A percentile compares a stretch with the other conserved stretches of the same genome.
These are phyloP conservation scores for Laodelphax striatellus DNA, from an alignment of 1,140 invertebrate species.

Conservation along the genomic window DNA sequence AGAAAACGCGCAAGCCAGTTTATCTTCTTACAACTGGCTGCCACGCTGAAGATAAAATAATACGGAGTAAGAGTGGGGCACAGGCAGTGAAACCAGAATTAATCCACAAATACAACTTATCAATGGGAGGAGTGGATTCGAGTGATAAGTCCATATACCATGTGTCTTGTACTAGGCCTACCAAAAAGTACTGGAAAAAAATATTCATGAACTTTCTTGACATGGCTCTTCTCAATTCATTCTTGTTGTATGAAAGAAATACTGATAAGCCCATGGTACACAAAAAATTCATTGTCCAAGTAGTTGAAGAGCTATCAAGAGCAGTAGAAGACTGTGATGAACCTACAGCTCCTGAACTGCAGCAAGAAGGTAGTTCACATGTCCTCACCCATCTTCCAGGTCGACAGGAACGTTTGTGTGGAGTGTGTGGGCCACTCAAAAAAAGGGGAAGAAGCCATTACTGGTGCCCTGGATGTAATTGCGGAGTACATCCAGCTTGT, in stretches of 20 bases:
- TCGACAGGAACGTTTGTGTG: background rate
- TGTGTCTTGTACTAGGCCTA: background rate
- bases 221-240: constrained; percentile 1
- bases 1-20: constrained; percentile 1
- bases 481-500: constrained; percentile 3
- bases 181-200: constrained; percentile 8
- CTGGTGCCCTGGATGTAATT: constrained; percentile 10
- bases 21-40: constrained; percentile 3
- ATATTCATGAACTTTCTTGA: constrained; percentile 6
- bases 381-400: background rate
- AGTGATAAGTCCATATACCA: constrained; percentile 3
- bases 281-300: background rate
- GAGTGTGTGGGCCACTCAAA: constrained; percentile 3
- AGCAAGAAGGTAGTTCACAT: background rate
- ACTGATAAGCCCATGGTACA: background rate
- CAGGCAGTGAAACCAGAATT: constrained; percentile 3
- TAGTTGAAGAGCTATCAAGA: background rate
- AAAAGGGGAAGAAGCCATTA: constrained; percentile 1
- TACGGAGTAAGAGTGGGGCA: constrained; percentile 2
- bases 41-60: constrained; percentile 5
- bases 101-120: constrained; percentile 5
- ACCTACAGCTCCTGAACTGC: background rate
- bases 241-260: constrained; percentile 1
- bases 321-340: background rate
- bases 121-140: constrained; percentile 4